phyloP scores from a whole-genome alignment of 2,888 invertebrate genomes.

The Drosophila algonquin region DNA sequence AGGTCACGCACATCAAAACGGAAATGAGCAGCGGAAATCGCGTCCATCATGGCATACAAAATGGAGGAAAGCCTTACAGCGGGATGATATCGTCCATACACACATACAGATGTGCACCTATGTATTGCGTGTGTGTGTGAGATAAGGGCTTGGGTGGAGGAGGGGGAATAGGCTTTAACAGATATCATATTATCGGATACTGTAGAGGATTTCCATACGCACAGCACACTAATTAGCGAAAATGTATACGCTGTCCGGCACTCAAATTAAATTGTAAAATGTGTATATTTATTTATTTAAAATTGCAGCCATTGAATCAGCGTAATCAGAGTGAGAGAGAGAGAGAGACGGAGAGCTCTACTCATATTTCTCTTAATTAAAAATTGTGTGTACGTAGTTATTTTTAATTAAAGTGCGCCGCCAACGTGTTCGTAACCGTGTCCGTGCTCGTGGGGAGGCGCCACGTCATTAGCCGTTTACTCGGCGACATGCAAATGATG shows the following conservation, averaged over 20 bases:
- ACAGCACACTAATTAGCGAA: conserved; percentile 23
- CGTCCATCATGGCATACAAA: conserved; percentile 44
- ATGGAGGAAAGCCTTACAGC: conserved; percentile 12
- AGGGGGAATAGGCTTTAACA: background rate
- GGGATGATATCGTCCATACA: conserved; percentile 14
- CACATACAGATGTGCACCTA: background rate
- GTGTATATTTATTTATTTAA: conserved; percentile 8
- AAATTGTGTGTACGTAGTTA: conserved; percentile 46
- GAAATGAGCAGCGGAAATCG: conserved; percentile 59
- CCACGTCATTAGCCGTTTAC: conserved; percentile 30
- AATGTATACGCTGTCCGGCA: conserved; percentile 13
- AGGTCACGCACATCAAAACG: conserved; percentile 43
- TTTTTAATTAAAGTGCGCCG: conserved; percentile 71
- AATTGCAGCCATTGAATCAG: conserved; percentile 24
- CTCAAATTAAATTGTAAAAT: conserved; percentile 2
- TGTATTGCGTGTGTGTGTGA: too few relatives aligned
- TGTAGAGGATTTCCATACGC: background rate
- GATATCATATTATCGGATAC: background rate
- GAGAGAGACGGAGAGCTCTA: background rate
- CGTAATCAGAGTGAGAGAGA: conserved; percentile 1
- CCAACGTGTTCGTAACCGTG: conserved; percentile 41
- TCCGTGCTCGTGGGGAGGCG: conserved; percentile 1
- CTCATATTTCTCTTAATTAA: conserved; percentile 67
- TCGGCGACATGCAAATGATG: conserved; percentile 57
- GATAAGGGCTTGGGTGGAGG: background rate